These are phyloP conservation scores for Psittacula cyanocephala DNA, from an alignment of 2,113 vertebrate genomes.

Conservation along the genomic window DNA sequence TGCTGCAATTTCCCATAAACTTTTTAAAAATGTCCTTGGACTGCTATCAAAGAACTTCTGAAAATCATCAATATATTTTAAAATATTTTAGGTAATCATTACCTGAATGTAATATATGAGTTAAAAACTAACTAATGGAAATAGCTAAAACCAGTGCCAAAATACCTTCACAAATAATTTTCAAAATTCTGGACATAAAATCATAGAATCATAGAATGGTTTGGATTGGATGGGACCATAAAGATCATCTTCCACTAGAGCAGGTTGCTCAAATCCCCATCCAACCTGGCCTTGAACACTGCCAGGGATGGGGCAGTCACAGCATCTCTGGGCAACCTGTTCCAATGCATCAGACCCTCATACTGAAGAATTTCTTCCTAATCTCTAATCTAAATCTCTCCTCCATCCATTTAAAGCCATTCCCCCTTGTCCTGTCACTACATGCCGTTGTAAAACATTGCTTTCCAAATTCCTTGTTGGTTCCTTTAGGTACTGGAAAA, in stretches of 20 bases:
- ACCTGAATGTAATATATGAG: not conserved
- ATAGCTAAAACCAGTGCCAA: not conserved
- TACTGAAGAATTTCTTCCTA: not conserved
- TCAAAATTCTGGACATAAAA: not conserved
- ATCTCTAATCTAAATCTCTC: not conserved
- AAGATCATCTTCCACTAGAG: not conserved
- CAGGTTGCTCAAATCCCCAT: not conserved
- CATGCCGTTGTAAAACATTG: not conserved
- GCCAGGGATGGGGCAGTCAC: not conserved
- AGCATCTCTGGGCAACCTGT: not conserved
- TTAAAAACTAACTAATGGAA: not conserved
- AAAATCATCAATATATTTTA: not conserved
- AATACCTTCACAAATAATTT: not conserved
- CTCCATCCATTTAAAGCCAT: not conserved
- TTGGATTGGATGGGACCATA: not conserved
- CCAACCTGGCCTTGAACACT: not conserved
- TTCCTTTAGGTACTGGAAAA: not conserved
- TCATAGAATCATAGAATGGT: not conserved
- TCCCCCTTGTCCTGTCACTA: not conserved
- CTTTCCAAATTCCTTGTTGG: not conserved
- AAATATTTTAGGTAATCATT: not conserved
- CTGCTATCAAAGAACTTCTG: not conserved
- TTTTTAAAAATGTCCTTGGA: not conserved
- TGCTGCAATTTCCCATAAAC: not conserved
- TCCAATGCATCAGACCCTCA: not conserved